Evolutionary conservation across 2,888 invertebrate genomes (phyloP).

Genomic region (Alsophila aescularia): DNA sequence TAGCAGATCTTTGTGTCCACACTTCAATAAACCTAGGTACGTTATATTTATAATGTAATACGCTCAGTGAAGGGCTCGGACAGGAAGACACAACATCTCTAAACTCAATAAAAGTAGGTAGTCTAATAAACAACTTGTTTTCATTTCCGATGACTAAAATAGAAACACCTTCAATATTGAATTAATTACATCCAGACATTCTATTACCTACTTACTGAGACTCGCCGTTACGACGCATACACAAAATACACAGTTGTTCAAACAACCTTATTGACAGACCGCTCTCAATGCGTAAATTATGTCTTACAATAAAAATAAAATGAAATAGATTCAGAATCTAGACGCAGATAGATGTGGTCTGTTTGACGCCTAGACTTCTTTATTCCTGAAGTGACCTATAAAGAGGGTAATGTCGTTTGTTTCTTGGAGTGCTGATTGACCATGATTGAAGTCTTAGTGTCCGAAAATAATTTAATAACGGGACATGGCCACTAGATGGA

Average conservation of each 20-base stretch:
- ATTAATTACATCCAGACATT: conserved; percentile 10
- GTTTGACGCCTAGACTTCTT: conserved; percentile 9
- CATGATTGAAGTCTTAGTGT: neutral
- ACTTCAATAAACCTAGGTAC: too few species aligned
- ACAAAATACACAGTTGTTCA: conserved; percentile 20
- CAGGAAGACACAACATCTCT: too few species aligned
- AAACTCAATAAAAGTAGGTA: too few species aligned
- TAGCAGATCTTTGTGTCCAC: too few species aligned
- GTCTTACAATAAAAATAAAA: conserved; percentile 18
- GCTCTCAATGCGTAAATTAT: conserved; percentile 16
- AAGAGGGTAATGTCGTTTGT: conserved; percentile 8
- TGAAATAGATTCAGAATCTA: conserved; percentile 14
- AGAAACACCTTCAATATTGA: conserved; percentile 1
- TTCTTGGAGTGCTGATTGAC: conserved; percentile 13
- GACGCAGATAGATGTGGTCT: conserved; percentile 6
- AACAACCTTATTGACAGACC: conserved; percentile 12
- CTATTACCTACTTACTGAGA: conserved; percentile 1
- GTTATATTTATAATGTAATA: too few species aligned
- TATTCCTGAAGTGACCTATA: conserved; percentile 18
- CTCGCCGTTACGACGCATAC: conserved; percentile 6
- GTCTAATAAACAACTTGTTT: too few species aligned
- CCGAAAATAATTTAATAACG: conserved; percentile 19
- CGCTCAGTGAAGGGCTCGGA: too few species aligned
- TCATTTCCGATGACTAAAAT: too few species aligned
- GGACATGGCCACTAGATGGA: neutral